Conservation (phyloP, 2,888 invertebrate species). For the Calephelis perditalis region DNA sequence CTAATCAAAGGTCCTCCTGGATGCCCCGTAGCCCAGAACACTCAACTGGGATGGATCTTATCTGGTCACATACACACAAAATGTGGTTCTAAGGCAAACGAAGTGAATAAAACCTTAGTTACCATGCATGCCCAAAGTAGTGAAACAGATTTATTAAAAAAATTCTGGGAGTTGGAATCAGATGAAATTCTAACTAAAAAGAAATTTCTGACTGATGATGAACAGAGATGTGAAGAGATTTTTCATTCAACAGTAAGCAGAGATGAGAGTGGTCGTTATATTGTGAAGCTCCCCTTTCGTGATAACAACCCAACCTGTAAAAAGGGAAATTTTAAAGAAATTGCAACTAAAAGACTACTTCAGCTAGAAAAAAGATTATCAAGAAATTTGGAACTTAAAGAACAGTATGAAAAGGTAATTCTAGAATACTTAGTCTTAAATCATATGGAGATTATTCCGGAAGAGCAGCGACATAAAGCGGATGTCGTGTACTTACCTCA, state of each 20-base stretch:
- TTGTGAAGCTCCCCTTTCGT: slow-evolving; percentile 25
- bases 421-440: slow-evolving; percentile 13
- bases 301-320: slow-evolving; percentile 22
- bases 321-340: slow-evolving; percentile 18
- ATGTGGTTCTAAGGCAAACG: not conserved
- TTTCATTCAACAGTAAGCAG: slow-evolving; percentile 21
- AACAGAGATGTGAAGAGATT: slow-evolving; percentile 23
- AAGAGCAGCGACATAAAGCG: not conserved
- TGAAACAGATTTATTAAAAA: slow-evolving; percentile 21
- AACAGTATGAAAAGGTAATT: slow-evolving; percentile 14
- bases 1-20: slow-evolving; percentile 26
- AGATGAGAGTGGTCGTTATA: slow-evolving; percentile 24
- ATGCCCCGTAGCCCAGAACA: slow-evolving; percentile 19
- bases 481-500: slow-evolving; percentile 23
- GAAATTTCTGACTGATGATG: slow-evolving; percentile 23
- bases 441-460: slow-evolving; percentile 13
- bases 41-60: slow-evolving; percentile 35
- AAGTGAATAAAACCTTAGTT: slow-evolving; percentile 10
- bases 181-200: slow-evolving; percentile 17
- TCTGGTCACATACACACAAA: slow-evolving; percentile 21
- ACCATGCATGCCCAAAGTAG: slow-evolving; percentile 2
- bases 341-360: slow-evolving; percentile 19
- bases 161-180: slow-evolving; percentile 25
- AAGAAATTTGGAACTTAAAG: slow-evolving; percentile 17
- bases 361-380: slow-evolving; percentile 18